Conservation (phyloP, 35 echinoderm and acorn worm species). For the Anneissia japonica region DNA sequence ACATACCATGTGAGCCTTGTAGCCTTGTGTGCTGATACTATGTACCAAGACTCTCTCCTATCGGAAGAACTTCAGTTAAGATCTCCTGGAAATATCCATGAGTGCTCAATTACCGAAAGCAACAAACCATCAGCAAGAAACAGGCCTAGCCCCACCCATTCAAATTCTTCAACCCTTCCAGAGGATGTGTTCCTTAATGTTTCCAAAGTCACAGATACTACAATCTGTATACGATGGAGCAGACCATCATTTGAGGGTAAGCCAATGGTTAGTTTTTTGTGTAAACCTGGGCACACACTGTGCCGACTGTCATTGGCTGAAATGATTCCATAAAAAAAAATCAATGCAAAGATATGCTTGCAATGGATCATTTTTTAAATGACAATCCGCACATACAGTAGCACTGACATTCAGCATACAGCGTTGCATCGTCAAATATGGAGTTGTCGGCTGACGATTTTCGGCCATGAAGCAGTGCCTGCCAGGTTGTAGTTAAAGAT, state of each 20-base stretch:
- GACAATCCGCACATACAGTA: no score
- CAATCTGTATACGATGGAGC: constrained; percentile 23
- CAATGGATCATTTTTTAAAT: no score
- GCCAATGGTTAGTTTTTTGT: no score
- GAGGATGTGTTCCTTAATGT: constrained; percentile 33
- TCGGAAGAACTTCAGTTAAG: constrained; percentile 8
- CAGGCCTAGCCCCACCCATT: background rate
- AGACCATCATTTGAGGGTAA: constrained; percentile 30
- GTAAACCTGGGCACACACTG: no score
- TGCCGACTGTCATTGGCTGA: no score
- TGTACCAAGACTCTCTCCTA: constrained; percentile 42
- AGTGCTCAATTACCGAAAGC: background rate
- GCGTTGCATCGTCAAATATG: no score
- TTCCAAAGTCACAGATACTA: constrained; percentile 17
- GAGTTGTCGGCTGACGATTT: no score
- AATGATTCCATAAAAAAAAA: no score
- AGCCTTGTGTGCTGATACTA: constrained; percentile 45
- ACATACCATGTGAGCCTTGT: constrained; percentile 49
- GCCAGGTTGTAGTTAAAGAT: no score
- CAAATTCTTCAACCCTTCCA: background rate
- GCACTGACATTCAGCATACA: no score
- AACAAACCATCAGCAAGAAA: background rate
- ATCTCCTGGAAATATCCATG: background rate
- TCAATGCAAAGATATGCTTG: no score
- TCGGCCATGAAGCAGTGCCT: no score